These are phyloP conservation scores for Columba guinea DNA, from an alignment of 2,797 vertebrate genomes.

Conservation along the genomic window DNA sequence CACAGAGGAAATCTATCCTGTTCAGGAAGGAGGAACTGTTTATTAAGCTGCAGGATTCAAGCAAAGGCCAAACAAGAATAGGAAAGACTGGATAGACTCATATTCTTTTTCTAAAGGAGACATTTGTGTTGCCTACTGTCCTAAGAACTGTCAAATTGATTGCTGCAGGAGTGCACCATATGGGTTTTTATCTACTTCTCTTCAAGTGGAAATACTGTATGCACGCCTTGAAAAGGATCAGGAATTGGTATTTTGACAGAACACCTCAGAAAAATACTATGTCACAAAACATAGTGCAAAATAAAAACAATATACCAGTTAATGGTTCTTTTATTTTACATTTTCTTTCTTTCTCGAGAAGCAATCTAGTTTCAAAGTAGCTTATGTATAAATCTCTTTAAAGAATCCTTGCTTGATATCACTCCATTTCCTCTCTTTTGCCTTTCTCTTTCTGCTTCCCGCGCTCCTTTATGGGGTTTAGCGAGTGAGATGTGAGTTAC, in stretches of 20 bases:
- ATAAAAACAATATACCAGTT: conserved; percentile 22
- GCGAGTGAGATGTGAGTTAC: conserved; percentile 46
- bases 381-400: conserved; percentile 33
- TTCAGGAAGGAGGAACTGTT: not conserved
- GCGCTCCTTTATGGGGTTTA: conserved; percentile 23
- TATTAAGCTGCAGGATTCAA: not conserved
- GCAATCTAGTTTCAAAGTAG: not conserved
- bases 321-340: conserved; percentile 38
- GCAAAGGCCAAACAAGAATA: not conserved
- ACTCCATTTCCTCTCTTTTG: conserved; percentile 1
- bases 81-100: not conserved
- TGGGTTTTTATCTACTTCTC: conserved; percentile 29
- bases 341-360: not conserved
- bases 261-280: conserved; percentile 18
- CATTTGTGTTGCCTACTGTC: not conserved
- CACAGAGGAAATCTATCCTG: not conserved
- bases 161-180: not conserved
- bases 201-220: conserved; percentile 34
- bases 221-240: not conserved
- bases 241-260: conserved; percentile 32
- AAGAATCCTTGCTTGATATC: not conserved
- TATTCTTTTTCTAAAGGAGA: conserved; percentile 4
- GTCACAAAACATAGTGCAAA: not conserved
- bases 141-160: not conserved
- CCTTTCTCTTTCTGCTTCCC: conserved; percentile 4